Base-by-base conservation (phyloP, 2,113 vertebrate genomes). In the Tamias sibiricus region DNA sequence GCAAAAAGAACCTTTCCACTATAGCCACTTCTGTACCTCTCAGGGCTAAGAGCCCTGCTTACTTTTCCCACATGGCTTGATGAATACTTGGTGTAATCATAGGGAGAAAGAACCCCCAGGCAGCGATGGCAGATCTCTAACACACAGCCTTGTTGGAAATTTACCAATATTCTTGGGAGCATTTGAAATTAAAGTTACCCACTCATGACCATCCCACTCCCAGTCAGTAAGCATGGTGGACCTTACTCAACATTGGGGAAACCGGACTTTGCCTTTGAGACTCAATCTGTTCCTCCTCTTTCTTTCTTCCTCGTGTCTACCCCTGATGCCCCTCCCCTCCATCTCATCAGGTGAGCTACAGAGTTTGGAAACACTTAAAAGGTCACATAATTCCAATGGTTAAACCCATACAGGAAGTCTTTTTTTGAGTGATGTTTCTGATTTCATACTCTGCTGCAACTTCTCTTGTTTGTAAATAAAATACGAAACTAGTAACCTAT, bases 151-250 rank as follows among this genome's bases (percentile, higher is more conserved):
- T 75, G 47, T 37, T 49, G 4, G 54, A 66, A 93, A 90, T 35
- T 85, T 17, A 47, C 30, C 49, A 47, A 37, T 19, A 72, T 49
- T 72, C 1, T 62, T 26, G 69, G 32, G 22, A 47, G 35, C 6
- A 6, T 26, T 47, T 6, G 30, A 6, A 37, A 49, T 26, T n/a
- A 20, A 81, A 62, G 44, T 54, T 69, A 66, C 40, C 64, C 8
- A 42, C 0, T 14, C 24, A 14, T 0, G 3, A 49, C 64, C 54
- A 37, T n/a, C 5, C 28, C 64, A 76, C 0, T 4, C n/a, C 24
- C 5, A 11, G 1, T 74, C 22, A 14, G 74, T 20, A 37, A 37
- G 64, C 12, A 19, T 4, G 17, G 47, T 47, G 86, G 47, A 26
- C 59, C 57, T 64, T 47, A 35, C 3, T 57, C 14, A 24, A 19